Percentiles rank a stretch among this genome's conserved stretches.
Conservation (phyloP, 2,797 vertebrate species). For the Cercopithecus petaurista region DNA sequence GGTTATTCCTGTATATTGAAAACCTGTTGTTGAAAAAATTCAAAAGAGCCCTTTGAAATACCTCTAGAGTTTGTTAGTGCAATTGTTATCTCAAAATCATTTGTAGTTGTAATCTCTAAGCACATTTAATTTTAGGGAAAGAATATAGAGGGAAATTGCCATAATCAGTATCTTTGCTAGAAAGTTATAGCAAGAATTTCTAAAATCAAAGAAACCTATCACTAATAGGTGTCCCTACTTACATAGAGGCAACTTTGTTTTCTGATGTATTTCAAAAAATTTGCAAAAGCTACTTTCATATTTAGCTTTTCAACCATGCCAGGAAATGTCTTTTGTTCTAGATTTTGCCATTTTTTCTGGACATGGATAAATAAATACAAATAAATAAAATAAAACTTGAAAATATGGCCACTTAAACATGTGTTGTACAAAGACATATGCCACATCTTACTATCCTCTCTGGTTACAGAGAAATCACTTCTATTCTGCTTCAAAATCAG, state of each 20-base stretch:
- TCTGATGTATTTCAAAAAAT: neutral
- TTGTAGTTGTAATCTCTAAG: neutral
- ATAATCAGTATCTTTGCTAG: neutral
- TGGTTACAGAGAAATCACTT: neutral
- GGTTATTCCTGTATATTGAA: neutral
- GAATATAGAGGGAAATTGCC: neutral
- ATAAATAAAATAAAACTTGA: neutral
- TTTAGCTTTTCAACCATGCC: neutral
- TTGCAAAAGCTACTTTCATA: neutral
- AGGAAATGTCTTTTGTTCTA: neutral
- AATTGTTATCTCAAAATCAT: neutral
- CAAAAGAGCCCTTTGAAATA: neutral
- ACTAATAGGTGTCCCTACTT: neutral
- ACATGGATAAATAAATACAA: neutral
- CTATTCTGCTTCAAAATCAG: neutral
- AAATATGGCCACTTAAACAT: neutral
- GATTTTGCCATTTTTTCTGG: neutral
- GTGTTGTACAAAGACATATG: neutral
- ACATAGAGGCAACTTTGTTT: neutral
- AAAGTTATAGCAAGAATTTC: neutral
- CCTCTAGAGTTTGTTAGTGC: neutral
- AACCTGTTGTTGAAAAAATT: neutral
- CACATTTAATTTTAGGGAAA: neutral
- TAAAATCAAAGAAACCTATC: neutral
- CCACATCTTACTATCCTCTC: neutral